These are phyloP conservation scores for Caenorhabditis sp. DNA, from an alignment of 2,888 invertebrate species.

Conservation along the genomic window DNA sequence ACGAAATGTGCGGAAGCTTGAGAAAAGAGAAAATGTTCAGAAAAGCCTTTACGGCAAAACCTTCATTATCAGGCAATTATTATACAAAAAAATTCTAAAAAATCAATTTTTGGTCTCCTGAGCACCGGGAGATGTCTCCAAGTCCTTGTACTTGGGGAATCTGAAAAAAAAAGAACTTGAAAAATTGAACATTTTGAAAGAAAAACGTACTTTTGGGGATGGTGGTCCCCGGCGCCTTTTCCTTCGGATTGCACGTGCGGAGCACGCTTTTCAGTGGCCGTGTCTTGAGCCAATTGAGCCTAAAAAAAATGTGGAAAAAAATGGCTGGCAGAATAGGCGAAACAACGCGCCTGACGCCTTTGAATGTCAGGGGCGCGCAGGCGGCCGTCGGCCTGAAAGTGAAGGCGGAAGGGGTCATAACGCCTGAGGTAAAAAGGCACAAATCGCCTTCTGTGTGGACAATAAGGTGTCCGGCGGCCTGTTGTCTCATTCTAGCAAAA, in stretches of 20 bases:
- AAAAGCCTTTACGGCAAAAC: conserved; percentile 16
- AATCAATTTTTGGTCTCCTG: conserved; percentile 11
- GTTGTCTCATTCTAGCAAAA: too few relatives aligned
- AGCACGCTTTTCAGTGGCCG: conserved; percentile 71
- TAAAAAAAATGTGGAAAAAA: conserved; percentile 41
- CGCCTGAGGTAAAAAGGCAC: too few relatives aligned
- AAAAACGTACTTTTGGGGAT: conserved; percentile 43
- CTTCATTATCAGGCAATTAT: background rate
- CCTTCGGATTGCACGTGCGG: conserved; percentile 70
- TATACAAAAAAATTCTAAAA: conserved; percentile 1
- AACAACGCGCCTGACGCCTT: too few relatives aligned
- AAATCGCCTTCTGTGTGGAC: too few relatives aligned
- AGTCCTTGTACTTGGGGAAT: conserved; percentile 71
- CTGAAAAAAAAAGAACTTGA: conserved; percentile 15
- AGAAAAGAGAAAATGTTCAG: background rate
- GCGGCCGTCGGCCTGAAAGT: too few relatives aligned
- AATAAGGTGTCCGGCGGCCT: too few relatives aligned
- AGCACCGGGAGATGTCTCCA: conserved; percentile 66
- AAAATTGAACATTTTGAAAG: background rate
- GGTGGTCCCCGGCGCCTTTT: conserved; percentile 49
- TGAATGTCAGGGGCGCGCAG: too few relatives aligned
- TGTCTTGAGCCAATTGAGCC: conserved; percentile 72
- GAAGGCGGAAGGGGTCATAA: too few relatives aligned
- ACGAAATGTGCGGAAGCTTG: background rate
- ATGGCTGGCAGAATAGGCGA: too few relatives aligned